These are phyloP conservation scores for Neodontobutis hainanensis DNA, from an alignment of 2,113 vertebrate species.

Conservation along the genomic window DNA sequence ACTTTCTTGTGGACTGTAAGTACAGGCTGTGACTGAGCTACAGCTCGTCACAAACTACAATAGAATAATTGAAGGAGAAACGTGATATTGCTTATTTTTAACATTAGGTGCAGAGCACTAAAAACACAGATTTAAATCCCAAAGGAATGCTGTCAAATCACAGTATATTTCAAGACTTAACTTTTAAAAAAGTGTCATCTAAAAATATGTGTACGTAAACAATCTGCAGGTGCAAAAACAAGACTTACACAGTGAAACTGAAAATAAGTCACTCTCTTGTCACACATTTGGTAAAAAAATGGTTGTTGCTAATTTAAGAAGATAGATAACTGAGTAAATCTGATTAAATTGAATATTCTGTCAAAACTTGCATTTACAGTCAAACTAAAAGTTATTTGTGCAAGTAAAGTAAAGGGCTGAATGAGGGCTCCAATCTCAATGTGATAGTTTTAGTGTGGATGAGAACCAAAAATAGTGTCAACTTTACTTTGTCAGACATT, in stretches of 20 bases:
- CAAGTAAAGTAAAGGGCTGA: neutral
- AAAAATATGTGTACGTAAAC: conserved; percentile 9
- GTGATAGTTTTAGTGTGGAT: neutral
- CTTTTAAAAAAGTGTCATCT: conserved; percentile 29
- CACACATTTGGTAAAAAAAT: neutral
- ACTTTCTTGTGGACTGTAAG: no score
- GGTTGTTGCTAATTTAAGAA: no score
- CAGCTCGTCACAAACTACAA: neutral
- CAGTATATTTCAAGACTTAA: conserved; percentile 57
- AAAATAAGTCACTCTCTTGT: neutral
- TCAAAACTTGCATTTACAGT: no score
- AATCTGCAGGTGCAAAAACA: conserved; percentile 12
- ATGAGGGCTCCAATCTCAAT: neutral
- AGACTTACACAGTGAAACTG: conserved; percentile 5
- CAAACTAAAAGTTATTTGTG: no score
- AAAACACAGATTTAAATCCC: conserved; percentile 47
- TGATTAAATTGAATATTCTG: no score
- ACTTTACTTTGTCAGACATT: conserved; percentile 34
- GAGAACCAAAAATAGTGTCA: conserved; percentile 1
- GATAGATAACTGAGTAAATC: no score
- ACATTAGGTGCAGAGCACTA: conserved; percentile 23
- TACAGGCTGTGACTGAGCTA: no score
- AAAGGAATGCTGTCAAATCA: conserved; percentile 33
- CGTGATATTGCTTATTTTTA: conserved; percentile 14
- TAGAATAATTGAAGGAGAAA: conserved; percentile 1